phyloP scores from a whole-genome alignment of 2,113 vertebrate species.

The Sarotherodon lohbergeri region DNA sequence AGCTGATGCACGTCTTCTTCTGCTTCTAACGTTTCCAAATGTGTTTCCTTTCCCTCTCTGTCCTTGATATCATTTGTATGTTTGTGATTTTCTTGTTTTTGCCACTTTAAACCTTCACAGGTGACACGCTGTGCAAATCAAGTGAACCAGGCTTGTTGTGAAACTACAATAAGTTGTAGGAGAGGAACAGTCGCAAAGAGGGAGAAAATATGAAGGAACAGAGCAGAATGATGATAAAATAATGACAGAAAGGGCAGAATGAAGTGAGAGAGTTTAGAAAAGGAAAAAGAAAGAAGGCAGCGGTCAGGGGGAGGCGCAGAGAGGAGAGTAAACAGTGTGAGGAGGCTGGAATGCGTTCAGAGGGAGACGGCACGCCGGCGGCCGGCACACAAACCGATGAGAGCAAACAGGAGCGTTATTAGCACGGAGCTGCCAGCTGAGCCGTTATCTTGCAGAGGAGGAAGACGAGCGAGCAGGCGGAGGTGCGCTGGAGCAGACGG shows the following conservation, averaged over 20 bases:
- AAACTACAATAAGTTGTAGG: accelerated
- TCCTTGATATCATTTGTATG: not conserved
- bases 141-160: not conserved
- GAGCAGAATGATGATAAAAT: not conserved
- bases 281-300: not conserved
- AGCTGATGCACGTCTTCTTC: not conserved
- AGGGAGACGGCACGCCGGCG: conserved; percentile 23
- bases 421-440: not conserved
- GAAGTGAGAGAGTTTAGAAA: not conserved
- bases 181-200: not conserved
- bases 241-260: not conserved
- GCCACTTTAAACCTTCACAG: not conserved
- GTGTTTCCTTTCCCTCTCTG: not conserved
- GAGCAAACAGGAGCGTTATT: not conserved
- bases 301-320: not conserved
- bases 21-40: not conserved
- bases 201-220: accelerated
- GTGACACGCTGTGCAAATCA: not conserved
- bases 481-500: not conserved
- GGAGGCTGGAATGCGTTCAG: conserved; percentile 44
- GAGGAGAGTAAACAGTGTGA: conserved; percentile 33
- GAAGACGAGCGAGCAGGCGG: not conserved
- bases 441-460: not conserved
- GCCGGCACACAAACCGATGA: not conserved
- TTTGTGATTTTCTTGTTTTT: not conserved